Evolutionary conservation across 2,797 vertebrate species (phyloP).

Genomic region (Emys orbicularis): DNA sequence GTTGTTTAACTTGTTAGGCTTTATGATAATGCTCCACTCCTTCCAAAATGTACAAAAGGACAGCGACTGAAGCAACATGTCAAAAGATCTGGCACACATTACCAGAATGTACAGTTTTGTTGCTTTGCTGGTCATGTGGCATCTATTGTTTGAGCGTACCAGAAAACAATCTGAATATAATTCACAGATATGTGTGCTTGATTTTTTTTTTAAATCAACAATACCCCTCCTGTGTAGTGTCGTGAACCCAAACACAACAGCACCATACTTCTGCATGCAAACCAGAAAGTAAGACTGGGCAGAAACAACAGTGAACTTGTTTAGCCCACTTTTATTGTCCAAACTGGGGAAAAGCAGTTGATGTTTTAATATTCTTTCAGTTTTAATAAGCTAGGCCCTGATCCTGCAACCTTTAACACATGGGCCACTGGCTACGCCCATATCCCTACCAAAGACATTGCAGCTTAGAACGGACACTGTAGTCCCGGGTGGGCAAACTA

Average conservation of each 20-base stretch:
- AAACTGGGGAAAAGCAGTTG: no score
- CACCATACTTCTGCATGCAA: neutral
- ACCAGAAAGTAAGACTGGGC: neutral
- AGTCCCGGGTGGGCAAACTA: no score
- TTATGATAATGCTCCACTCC: neutral
- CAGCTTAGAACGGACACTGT: no score
- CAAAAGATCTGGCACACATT: neutral
- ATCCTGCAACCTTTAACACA: no score
- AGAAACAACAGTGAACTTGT: no score
- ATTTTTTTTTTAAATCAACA: neutral
- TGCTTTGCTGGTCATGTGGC: neutral
- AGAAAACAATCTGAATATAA: neutral
- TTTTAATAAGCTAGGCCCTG: no score
- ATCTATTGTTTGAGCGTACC: neutral
- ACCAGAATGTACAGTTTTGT: neutral
- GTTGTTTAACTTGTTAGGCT: slow-evolving; percentile 8
- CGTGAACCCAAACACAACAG: neutral
- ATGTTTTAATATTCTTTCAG: no score
- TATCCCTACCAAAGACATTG: no score
- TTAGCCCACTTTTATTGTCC: no score
- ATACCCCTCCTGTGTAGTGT: neutral
- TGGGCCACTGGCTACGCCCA: no score
- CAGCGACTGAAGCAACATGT: neutral
- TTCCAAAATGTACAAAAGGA: slow-evolving; percentile 32
- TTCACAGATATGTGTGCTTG: neutral